Conservation (phyloP, 2,888 invertebrate genomes). For the Drosophila monieri region DNA sequence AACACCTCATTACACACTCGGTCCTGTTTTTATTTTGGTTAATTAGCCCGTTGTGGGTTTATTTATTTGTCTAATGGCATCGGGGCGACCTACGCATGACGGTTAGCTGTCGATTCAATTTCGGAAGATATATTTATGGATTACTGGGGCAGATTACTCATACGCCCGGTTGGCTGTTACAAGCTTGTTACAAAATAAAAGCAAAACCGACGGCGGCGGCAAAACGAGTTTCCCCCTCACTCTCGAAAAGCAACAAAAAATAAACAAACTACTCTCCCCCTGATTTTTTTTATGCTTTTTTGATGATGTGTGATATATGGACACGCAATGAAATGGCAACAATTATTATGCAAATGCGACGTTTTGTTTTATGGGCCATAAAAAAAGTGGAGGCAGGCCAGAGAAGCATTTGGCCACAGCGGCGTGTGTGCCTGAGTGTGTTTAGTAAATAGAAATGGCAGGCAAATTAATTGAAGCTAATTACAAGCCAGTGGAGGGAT, state of each 20-base stretch:
- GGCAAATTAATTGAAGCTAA: slow-evolving; percentile 75
- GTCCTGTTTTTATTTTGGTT: slow-evolving; percentile 4
- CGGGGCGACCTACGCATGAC: slow-evolving; percentile 23
- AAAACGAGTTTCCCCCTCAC: slow-evolving; percentile 45
- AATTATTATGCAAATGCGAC: slow-evolving; percentile 60
- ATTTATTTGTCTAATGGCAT: slow-evolving; percentile 13
- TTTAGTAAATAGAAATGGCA: slow-evolving; percentile 44
- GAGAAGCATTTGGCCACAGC: neutral
- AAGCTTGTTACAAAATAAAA: slow-evolving; percentile 32
- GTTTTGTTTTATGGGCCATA: slow-evolving; percentile 65
- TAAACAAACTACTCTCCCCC: neutral
- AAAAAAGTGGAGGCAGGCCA: slow-evolving; percentile 13
- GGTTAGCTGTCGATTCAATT: slow-evolving; percentile 14
- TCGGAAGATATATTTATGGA: slow-evolving; percentile 13
- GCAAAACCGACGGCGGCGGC: slow-evolving; percentile 33
- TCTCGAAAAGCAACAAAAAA: neutral
- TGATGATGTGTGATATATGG: slow-evolving; percentile 74
- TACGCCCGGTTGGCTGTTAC: slow-evolving; percentile 56
- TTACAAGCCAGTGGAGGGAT: slow-evolving; percentile 48
- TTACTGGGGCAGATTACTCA: slow-evolving; percentile 24
- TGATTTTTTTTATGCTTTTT: slow-evolving; percentile 56
- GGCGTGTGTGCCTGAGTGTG: slow-evolving; percentile 5
- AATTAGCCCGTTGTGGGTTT: slow-evolving; percentile 14
- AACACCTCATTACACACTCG: slow-evolving; percentile 5
- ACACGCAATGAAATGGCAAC: slow-evolving; percentile 61